Conservation (phyloP, 2,888 invertebrate species). For the Limnephilus rhombicus region DNA sequence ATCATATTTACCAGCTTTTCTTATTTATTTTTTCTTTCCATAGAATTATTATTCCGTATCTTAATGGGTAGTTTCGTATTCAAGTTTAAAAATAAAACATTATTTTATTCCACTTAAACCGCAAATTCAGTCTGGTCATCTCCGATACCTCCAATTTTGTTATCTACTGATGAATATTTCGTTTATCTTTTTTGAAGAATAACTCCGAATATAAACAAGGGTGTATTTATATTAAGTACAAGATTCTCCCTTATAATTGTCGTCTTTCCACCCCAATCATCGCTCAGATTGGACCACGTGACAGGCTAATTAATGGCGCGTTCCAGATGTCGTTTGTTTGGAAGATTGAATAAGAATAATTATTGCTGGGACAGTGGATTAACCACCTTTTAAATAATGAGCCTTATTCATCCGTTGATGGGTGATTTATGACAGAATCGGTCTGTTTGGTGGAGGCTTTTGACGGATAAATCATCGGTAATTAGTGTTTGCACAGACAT, state of each 20-base stretch:
- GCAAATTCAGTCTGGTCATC: no score
- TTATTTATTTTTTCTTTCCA: no score
- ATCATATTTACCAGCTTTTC: no score
- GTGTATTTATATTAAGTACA: not conserved
- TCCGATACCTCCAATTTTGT: not conserved
- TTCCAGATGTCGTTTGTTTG: constrained; percentile 44
- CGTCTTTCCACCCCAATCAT: constrained; percentile 55
- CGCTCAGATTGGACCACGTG: constrained; percentile 57
- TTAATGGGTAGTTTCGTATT: no score
- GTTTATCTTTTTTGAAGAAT: not conserved
- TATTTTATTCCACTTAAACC: no score
- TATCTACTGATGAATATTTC: not conserved
- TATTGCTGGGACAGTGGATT: constrained; percentile 31
- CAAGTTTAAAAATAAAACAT: no score
- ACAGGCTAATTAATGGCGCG: constrained; percentile 60
- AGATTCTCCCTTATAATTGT: not conserved
- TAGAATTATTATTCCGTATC: no score
- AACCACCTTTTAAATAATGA: constrained; percentile 18
- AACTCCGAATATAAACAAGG: not conserved
- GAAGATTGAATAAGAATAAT: constrained; percentile 52
- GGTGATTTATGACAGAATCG: not conserved
- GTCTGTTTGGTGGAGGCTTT: not conserved
- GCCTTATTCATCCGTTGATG: not conserved
- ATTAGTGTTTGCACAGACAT: not conserved
- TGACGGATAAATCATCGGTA: not conserved